Base-by-base conservation (phyloP, 2,888 invertebrate species). In the Polia nebulosa region DNA sequence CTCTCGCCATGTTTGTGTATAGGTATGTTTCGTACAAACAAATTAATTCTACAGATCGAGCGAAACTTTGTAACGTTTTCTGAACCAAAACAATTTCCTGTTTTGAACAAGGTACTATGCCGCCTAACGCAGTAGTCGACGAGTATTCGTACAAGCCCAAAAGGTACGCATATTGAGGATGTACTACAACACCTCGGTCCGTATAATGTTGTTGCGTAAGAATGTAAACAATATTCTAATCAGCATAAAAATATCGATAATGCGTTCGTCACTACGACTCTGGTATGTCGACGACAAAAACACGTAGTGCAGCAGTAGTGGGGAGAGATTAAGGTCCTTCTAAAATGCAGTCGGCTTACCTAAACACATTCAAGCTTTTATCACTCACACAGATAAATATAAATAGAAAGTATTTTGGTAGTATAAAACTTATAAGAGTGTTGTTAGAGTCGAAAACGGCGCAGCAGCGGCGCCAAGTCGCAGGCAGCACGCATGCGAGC, bases 261-360 rank as follows among this genome's bases (percentile, higher is more conserved):
- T 74, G 73, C 78, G 87, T 82, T 87, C 91, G 73, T 88, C 91
- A 89, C 83, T 82, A 92, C 75, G 82, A 78, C 88, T 86, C 86
- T 89, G 92, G 92, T 91, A 93, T 93, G 91, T 89, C 89, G 90
- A 90, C 90, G 90, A 92, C 90, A 92, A 93, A 93, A 94, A 93
- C 92, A 92, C 78, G 80, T 66, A 81, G 74, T 83, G 87, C 85
- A 88, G 81, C 85, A 87, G 84, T 88, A 87, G 91, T 87, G 91
- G 91, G 91, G 90, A 89, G 86, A 88, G 91, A 93, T 91, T 92
- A 93, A 90, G 90, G 90, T 91, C 91, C 92, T 92, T 91, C 90
- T 88, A 92, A 94, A 93, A 94, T 94, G 93, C 94, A 94, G 91
- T 92, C 89, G 88, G 88, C 89, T 92, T 89, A 87, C 88, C 86